A percentile compares a stretch with the other conserved stretches of the same genome.
phyloP scores from a whole-genome alignment of 2,113 vertebrate genomes.

The Mormoops blainvillei region DNA sequence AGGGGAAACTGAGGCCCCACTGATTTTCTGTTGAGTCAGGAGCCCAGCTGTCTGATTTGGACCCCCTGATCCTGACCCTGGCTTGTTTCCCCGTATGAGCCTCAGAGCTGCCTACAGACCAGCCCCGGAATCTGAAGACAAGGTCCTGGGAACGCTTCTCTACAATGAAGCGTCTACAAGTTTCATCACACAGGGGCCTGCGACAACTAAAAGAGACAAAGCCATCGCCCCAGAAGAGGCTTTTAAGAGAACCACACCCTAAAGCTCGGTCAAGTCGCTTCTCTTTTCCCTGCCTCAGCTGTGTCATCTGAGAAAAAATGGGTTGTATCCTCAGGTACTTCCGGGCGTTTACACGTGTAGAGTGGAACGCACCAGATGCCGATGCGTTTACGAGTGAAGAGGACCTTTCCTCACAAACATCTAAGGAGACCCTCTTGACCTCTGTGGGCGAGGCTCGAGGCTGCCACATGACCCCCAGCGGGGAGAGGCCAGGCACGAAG shows the following conservation, averaged over 20 bases:
- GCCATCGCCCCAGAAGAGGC: rapidly evolving
- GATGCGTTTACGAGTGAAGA: rapidly evolving
- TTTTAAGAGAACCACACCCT: neutral
- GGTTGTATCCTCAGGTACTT: neutral
- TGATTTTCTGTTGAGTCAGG: neutral
- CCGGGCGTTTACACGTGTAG: neutral
- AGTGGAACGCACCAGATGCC: neutral
- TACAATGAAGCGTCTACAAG: neutral
- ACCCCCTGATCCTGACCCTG: neutral
- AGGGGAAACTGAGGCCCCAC: neutral
- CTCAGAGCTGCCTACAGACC: rapidly evolving
- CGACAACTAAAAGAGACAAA: neutral
- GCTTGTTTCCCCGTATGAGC: neutral
- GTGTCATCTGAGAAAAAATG: slow-evolving; percentile 12
- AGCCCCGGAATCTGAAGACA: neutral
- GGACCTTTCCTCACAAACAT: neutral
- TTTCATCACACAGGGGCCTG: rapidly evolving
- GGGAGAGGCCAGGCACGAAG: no score
- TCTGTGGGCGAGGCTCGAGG: neutral
- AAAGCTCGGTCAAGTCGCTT: neutral
- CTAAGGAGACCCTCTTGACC: rapidly evolving
- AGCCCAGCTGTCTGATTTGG: neutral
- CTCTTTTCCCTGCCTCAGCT: neutral
- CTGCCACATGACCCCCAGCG: no score
- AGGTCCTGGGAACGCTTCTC: neutral